Evolutionary conservation across 92 coral and sea anemone genomes (phyloP), one percentile per base, ranked within the genome.

Genomic region (Blastomussa wellsi): DNA sequence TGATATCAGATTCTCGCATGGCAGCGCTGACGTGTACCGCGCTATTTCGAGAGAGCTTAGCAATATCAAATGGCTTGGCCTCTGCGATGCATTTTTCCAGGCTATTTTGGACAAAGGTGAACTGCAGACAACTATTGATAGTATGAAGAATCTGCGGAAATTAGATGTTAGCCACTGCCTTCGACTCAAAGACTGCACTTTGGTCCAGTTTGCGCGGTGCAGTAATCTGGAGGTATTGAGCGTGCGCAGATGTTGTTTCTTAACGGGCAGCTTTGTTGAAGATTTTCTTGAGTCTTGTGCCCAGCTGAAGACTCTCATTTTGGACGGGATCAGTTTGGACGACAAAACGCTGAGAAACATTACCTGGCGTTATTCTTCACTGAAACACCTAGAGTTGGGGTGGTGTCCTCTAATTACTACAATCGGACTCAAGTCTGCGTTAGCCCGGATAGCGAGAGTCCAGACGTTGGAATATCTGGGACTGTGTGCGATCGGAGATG

Each of bases 1-100:
- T n/a, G 97, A 93, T 59, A 44, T 93, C 15, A 86, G 97, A 15
- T 93, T 88, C 80, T 91, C 97, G 13, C 90, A 81, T 36, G 97
- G 97, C 16, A 79, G 72, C 57, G 48, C 79, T 1, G 78, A 60
- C 12, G 85, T 89, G 31, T 93, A 89, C 59, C 74, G 68, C 59
- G 93, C 93, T 15, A 93, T 93, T 68, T 88, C 86, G n/a, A 71
- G 72, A 31, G 68, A 76, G 62, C 91, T 93, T 22, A 24, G 41
- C 52, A 65, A 87, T 33, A 75, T 91, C 29, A 86, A 78, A 77
- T 93, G 94, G 94, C 79, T 93, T 41, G 94, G 97, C 28, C 79
- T 93, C 7, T 93, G 93, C 37, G 97, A 93, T 69, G 92, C 84
- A 17, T 84, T 93, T 44, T 66, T 93, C 33, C 93, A 72, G 24